Evolutionary conservation across 1,140 invertebrate species (phyloP).

Genomic region (Ruditapes philippinarum): DNA sequence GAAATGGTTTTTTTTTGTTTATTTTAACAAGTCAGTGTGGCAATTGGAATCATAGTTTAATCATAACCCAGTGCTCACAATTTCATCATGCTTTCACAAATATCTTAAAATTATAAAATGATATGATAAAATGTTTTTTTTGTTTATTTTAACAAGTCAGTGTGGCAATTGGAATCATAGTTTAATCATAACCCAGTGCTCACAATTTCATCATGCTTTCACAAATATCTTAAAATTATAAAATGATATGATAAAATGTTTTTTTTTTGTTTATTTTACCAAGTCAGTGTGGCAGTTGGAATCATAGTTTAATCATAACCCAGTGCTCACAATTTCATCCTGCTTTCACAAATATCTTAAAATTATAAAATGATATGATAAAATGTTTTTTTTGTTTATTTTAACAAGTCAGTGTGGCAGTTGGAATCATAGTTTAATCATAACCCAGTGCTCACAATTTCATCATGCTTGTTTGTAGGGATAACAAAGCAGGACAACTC

Average conservation of each 20-base stretch:
- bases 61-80: constrained; percentile 68
- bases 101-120: too few species aligned
- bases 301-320: background rate
- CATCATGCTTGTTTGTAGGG: constrained; percentile 45
- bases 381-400: too few species aligned
- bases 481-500: too few species aligned
- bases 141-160: background rate
- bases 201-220: too few species aligned
- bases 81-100: constrained; percentile 59
- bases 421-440: constrained; percentile 50
- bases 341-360: too few species aligned
- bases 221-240: too few species aligned
- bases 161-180: background rate
- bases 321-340: too few species aligned
- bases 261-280: too few species aligned
- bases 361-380: too few species aligned
- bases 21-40: constrained; percentile 47
- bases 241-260: too few species aligned
- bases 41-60: constrained; percentile 42
- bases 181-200: too few species aligned
- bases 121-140: background rate
- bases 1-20: too few species aligned
- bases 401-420: constrained; percentile 55
- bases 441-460: constrained; percentile 67
- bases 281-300: background rate